These are phyloP conservation scores for Cryptocephalus moraei DNA, from an alignment of 2,888 invertebrate genomes.

Conservation along the genomic window DNA sequence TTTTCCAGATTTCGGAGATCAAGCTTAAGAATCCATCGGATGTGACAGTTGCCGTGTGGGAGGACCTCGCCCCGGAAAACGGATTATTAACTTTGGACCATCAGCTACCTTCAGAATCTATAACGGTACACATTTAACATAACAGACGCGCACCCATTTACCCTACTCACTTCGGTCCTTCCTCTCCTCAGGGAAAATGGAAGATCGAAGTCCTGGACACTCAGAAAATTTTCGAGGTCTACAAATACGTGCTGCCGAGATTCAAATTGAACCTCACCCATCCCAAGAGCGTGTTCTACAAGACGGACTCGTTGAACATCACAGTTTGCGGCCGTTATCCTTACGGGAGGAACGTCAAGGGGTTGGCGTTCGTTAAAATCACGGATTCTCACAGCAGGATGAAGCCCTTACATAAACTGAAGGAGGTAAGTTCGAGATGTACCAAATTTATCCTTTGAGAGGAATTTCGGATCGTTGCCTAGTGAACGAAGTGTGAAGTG, in stretches of 20 bases:
- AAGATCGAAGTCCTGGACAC: slow-evolving; percentile 38
- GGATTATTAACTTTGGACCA: slow-evolving; percentile 48
- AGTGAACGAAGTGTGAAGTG: too few species aligned
- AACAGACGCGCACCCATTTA: not conserved
- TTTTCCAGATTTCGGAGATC: slow-evolving; percentile 48
- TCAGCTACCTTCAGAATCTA: slow-evolving; percentile 28
- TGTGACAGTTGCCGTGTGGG: slow-evolving; percentile 55
- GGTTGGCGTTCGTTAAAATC: slow-evolving; percentile 39
- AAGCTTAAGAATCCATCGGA: slow-evolving; percentile 58
- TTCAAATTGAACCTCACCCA: slow-evolving; percentile 46
- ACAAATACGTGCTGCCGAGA: slow-evolving; percentile 47
- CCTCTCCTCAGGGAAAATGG: slow-evolving; percentile 42
- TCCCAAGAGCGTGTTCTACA: slow-evolving; percentile 42
- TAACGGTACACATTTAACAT: slow-evolving; percentile 20
- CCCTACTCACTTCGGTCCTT: too few species aligned
- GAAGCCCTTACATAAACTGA: slow-evolving; percentile 1
- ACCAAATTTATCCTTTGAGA: too few species aligned
- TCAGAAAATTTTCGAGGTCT: slow-evolving; percentile 41
- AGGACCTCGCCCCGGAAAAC: slow-evolving; percentile 45
- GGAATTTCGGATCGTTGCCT: too few species aligned
- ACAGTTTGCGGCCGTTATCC: slow-evolving; percentile 50
- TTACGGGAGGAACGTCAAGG: slow-evolving; percentile 51
- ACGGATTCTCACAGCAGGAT: slow-evolving; percentile 21
- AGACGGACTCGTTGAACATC: slow-evolving; percentile 38
- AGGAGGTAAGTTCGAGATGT: not conserved